Conservation (phyloP, 2,888 invertebrate genomes). For the Dinocampus coccinellae region DNA sequence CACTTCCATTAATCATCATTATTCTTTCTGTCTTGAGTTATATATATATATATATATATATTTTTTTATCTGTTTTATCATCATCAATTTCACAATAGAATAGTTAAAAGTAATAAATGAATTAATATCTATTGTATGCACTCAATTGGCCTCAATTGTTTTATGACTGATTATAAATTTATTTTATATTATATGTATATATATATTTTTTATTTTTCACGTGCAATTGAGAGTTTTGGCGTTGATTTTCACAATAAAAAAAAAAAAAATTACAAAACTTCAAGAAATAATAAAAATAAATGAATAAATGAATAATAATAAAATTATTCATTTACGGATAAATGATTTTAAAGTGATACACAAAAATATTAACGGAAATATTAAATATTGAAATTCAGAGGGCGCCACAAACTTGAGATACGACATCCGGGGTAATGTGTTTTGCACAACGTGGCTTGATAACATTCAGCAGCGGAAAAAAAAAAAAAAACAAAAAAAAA, state of each 20-base stretch:
- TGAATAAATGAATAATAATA: background rate
- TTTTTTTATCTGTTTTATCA: too few species aligned
- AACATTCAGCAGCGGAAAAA: too few species aligned
- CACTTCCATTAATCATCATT: background rate
- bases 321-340: background rate
- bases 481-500: too few species aligned
- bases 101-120: background rate
- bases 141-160: background rate
- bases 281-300: background rate
- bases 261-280: background rate
- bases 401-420: background rate
- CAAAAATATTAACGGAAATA: background rate
- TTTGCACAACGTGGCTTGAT: background rate
- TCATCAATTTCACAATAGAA: too few species aligned
- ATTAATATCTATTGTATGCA: background rate
- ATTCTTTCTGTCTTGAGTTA: too few species aligned
- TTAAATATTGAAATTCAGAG: background rate
- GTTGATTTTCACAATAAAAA: too few species aligned
- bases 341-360: constrained; percentile 3
- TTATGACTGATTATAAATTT: background rate
- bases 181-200: background rate
- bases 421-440: background rate
- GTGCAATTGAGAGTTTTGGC: background rate
- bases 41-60: too few species aligned
- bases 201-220: background rate